Conservation (phyloP, 2,113 vertebrate species). For the Physeter macrocephalus region DNA sequence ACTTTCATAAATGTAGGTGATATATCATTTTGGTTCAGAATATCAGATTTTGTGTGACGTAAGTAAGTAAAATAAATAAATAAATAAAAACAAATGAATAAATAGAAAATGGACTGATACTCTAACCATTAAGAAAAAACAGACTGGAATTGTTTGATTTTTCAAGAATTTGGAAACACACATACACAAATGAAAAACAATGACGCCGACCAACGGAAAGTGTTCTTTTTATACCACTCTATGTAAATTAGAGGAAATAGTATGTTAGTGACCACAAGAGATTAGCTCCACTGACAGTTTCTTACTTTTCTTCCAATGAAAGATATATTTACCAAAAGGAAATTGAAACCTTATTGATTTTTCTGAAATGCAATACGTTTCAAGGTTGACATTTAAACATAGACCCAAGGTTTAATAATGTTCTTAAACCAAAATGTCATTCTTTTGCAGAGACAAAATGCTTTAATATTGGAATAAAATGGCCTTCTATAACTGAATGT, state of each 20-base stretch:
- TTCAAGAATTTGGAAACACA: not conserved
- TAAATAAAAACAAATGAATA: not conserved
- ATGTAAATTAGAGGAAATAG: constrained; percentile 16
- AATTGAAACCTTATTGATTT: constrained; percentile 75
- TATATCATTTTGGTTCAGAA: not conserved
- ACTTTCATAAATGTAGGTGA: not conserved
- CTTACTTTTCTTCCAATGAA: constrained; percentile 71
- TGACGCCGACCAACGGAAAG: not conserved
- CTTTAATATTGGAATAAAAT: not conserved
- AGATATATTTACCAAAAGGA: constrained; percentile 69
- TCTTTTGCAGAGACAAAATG: not conserved
- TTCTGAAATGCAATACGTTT: constrained; percentile 68
- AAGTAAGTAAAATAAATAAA: not conserved
- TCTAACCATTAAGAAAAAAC: not conserved
- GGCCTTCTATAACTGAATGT: not conserved
- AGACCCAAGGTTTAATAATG: constrained; percentile 68
- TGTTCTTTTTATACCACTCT: not conserved
- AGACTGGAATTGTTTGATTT: not conserved
- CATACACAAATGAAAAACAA: not conserved
- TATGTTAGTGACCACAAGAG: not conserved
- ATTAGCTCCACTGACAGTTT: constrained; percentile 4
- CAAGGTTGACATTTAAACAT: constrained; percentile 76
- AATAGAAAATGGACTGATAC: not conserved
- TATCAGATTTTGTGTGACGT: not conserved
- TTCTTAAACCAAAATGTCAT: constrained; percentile 58